Evolutionary conservation across 2,797 vertebrate species (phyloP).

Genomic region (Catharus ustulatus): DNA sequence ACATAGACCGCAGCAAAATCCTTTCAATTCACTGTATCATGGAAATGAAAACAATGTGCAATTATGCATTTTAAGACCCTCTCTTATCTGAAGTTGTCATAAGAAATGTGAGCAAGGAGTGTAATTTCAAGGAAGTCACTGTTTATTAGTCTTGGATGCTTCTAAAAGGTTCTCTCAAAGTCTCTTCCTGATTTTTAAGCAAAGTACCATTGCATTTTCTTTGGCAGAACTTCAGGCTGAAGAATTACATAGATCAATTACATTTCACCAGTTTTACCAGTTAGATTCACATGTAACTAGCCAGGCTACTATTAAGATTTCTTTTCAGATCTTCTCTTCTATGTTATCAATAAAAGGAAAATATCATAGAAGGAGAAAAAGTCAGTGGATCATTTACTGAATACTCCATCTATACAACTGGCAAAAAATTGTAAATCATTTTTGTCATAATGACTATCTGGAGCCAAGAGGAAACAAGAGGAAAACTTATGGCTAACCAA

Average conservation of each 20-base stretch:
- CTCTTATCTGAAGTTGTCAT: neutral
- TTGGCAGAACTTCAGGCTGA: neutral
- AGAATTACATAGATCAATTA: neutral
- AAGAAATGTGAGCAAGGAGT: neutral
- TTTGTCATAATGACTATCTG: neutral
- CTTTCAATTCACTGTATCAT: neutral
- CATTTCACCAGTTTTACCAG: neutral
- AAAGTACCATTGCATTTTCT: neutral
- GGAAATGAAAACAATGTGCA: neutral
- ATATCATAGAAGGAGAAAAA: neutral
- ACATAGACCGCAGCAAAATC: neutral
- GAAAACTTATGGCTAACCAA: neutral
- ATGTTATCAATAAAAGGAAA: neutral
- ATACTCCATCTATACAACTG: neutral
- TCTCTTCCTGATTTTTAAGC: neutral
- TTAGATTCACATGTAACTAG: neutral
- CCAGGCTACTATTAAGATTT: neutral
- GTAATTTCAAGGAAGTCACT: neutral
- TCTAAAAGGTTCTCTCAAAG: neutral
- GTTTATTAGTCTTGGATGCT: neutral
- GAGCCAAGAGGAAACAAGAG: neutral
- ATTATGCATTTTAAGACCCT: neutral
- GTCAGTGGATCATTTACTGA: neutral
- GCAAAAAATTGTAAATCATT: neutral
- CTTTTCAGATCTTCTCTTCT: neutral